Base-by-base conservation (phyloP, 2,888 invertebrate species). In the Caenorhabditis macrosperma region DNA sequence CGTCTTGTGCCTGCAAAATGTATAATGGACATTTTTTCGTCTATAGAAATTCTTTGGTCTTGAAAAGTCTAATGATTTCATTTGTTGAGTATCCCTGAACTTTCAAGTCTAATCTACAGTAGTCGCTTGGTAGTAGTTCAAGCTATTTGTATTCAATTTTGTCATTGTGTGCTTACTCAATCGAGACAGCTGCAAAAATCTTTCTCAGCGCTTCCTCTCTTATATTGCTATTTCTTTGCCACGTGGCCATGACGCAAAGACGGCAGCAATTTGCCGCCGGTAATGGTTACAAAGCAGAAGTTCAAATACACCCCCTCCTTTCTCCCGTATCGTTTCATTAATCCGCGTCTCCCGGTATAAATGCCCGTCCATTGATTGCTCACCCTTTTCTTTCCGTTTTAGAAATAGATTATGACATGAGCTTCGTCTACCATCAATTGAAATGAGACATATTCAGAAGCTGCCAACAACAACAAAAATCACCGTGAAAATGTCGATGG, bases 241-340 rank as follows among this genome's bases (percentile, higher is more conserved):
- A 60, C 60, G 52, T 61, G 60, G 60, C 41, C 48, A 57, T 57
- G 57, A 54, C 48, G 67, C 55, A 55, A 46, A 20, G 38, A 55
- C 17, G 20, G 26, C 24, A 24, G 20, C 41, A 10, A 12, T 15
- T 20, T 17, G 17, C 28, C 24, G 33, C n/a, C 26, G 35, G 68
- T 59, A 69, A 60, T 69, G 50, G 69, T 60, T 69, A 69, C 60
- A 63, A 71, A 71, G 71, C 41, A 61, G 71, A 71, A 71, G 61
- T 55, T 71, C 71, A 71, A 71, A 71, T 55, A 69, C 30, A 0
- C 41, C 48, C 4, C 38, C 68, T 48, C 67, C 22, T 48, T 50
- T 9, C 26, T 54, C 12, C 30, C 30, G 30, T 38, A 55, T 67
- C 67, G 55, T 46, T 55, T 46, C 46, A 33, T 57, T 30, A 46